Base-by-base conservation (phyloP, 1,140 invertebrate species). In the Gyrodactylus salaris region DNA sequence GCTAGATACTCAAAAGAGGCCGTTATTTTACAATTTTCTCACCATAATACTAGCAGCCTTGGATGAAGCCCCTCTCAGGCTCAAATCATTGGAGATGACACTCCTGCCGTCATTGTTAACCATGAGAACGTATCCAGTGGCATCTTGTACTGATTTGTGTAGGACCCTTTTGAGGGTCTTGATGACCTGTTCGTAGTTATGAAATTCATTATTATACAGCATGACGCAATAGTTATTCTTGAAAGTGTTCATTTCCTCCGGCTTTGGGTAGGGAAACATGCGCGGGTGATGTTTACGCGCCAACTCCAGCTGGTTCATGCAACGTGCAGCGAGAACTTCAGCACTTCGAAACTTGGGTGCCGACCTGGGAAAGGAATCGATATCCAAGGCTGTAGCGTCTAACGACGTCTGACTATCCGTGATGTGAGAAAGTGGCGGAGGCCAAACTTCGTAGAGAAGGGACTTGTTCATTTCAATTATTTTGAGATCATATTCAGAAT, bases 131-230 rank as follows among this genome's bases (percentile, higher is more conserved):
- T 25, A 71, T 25, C 21, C 7, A 20, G 25, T 71, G 2, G 70
- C 70, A 7, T 25, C 21, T 25, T 71, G 21, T 22, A 25, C 1
- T 24, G 70, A 24, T 1, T 25, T 24, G 21, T 71, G 70, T 2
- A 71, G 25, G 26, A 21, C 21, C 20, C 70, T 23, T 25, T 71
- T 71, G 70, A 71, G 25, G 20, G 25, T 21, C 25, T 21, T 71
- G 1, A 71, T 71, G 26, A 71, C 70, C 26, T 71, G 70, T 1
- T 71, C 70, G n/a, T 24, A 71, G 26, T 71, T 71, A 25, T 71
- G 70, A 25, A 25, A 71, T n/a, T 71, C 70, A 71, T 71, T 71
- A 25, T 71, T 71, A n/a, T 71, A 71, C 1, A 71, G 23, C n/a
- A 71, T 20, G 21, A 54, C 34, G n/a, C 34, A 54, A 54, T 54